phyloP scores from a whole-genome alignment of 2,888 invertebrate species.

The Ectobius pallidus region DNA sequence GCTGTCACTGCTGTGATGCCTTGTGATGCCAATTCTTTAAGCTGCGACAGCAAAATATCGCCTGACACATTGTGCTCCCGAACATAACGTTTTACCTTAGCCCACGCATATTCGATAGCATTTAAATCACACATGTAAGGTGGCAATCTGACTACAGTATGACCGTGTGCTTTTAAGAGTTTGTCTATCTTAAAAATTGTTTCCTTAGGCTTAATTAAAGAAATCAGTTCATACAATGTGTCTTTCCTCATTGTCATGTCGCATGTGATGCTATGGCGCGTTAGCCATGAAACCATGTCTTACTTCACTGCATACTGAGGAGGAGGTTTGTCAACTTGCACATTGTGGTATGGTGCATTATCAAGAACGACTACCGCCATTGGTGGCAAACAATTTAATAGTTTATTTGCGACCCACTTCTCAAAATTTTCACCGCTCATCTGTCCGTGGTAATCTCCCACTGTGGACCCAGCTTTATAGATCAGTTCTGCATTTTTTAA shows the following conservation, averaged over 20 bases:
- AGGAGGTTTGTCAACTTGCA: conserved; percentile 1
- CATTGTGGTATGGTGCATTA: not conserved
- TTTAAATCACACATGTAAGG: conserved; percentile 17
- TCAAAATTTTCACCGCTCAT: not conserved
- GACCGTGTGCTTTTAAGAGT: not conserved
- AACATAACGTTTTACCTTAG: not conserved
- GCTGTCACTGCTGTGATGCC: not conserved
- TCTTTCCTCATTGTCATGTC: not conserved
- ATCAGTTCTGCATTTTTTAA: not conserved
- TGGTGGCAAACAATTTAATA: not conserved
- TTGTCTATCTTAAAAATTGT: not conserved
- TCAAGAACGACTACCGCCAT: not conserved
- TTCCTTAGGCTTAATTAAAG: not conserved
- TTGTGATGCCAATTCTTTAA: not conserved
- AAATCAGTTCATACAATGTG: not conserved
- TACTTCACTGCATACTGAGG: not conserved
- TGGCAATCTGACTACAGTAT: not conserved
- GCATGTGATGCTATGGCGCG: not conserved
- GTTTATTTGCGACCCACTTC: not conserved
- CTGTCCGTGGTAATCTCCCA: not conserved
- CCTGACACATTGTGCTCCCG: not conserved
- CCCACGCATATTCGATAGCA: not conserved
- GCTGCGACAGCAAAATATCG: not conserved
- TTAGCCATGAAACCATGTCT: not conserved
- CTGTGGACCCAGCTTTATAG: not conserved